Evolutionary conservation across 2,888 invertebrate genomes (phyloP).

Genomic region (Parascotia fuliginaria): DNA sequence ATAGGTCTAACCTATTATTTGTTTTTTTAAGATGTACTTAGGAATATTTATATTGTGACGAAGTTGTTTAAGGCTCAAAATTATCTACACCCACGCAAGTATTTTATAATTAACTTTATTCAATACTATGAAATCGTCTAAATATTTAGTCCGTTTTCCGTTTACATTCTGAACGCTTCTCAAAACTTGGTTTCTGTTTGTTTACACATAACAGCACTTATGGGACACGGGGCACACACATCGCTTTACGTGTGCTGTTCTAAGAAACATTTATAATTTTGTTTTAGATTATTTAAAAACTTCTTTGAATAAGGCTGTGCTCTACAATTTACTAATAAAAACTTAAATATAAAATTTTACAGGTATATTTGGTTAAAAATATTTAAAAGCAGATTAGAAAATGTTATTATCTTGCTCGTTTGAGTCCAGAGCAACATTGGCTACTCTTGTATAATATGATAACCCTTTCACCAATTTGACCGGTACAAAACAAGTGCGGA

Average conservation of each 20-base stretch:
- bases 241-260: constrained; percentile 20
- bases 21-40: too few relatives aligned
- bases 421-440: not conserved
- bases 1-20: too few relatives aligned
- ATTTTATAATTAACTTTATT: not conserved
- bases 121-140: constrained; percentile 18
- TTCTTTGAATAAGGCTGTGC: not conserved
- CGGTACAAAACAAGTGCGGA: constrained; percentile 32
- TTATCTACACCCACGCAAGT: too few relatives aligned
- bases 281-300: not conserved
- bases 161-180: constrained; percentile 51
- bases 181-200: constrained; percentile 46
- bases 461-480: constrained; percentile 36
- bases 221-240: constrained; percentile 31
- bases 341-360: too few relatives aligned
- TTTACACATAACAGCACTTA: constrained; percentile 51
- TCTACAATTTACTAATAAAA: too few relatives aligned
- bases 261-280: constrained; percentile 18
- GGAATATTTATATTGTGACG: too few relatives aligned
- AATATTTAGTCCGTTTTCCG: constrained; percentile 25
- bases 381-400: too few relatives aligned
- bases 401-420: too few relatives aligned
- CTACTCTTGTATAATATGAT: constrained; percentile 10
- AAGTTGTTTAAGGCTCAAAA: too few relatives aligned
- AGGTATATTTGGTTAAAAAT: too few relatives aligned